Conservation (phyloP, 2,797 vertebrate species). For the Chloroceryle amazona region DNA sequence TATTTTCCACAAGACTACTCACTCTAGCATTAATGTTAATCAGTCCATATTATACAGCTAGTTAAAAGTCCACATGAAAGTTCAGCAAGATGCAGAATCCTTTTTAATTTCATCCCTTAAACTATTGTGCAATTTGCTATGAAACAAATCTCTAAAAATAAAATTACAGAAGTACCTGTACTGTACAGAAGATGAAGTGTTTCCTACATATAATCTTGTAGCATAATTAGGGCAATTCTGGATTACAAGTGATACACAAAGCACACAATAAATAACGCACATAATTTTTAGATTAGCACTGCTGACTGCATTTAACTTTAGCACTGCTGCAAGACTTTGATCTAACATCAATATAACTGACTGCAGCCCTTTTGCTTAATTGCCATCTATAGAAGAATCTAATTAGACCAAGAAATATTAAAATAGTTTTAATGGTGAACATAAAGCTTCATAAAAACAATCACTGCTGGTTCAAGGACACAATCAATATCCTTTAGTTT, state of each 20-base stretch:
- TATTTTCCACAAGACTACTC: not conserved
- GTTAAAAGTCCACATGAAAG: not conserved
- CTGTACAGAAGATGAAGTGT: not conserved
- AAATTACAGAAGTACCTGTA: not conserved
- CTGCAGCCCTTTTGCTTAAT: slow-evolving; percentile 40
- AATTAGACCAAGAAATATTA: slow-evolving; percentile 66
- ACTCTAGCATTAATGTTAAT: not conserved
- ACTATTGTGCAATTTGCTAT: not conserved
- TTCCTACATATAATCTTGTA: not conserved
- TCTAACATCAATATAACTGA: slow-evolving; percentile 55
- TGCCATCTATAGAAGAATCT: slow-evolving; percentile 35
- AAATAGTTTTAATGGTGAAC: slow-evolving; percentile 36
- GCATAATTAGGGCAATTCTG: not conserved
- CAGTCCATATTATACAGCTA: not conserved
- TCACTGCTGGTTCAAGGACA: slow-evolving; percentile 38
- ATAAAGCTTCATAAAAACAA: slow-evolving; percentile 59
- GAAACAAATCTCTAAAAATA: not conserved
- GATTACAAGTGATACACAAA: not conserved
- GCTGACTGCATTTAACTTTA: slow-evolving; percentile 37
- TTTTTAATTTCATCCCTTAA: not conserved
- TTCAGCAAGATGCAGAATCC: not conserved
- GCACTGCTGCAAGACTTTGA: not conserved
- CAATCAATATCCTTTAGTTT: slow-evolving; percentile 45
- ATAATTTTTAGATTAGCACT: slow-evolving; percentile 9
- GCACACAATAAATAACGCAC: not conserved